A percentile compares a stretch with the other conserved stretches of the same genome.
These are phyloP conservation scores for Nemopilema nomurai DNA, from an alignment of 30 jellyfish, hydroid and myxozoan species.

Conservation along the genomic window DNA sequence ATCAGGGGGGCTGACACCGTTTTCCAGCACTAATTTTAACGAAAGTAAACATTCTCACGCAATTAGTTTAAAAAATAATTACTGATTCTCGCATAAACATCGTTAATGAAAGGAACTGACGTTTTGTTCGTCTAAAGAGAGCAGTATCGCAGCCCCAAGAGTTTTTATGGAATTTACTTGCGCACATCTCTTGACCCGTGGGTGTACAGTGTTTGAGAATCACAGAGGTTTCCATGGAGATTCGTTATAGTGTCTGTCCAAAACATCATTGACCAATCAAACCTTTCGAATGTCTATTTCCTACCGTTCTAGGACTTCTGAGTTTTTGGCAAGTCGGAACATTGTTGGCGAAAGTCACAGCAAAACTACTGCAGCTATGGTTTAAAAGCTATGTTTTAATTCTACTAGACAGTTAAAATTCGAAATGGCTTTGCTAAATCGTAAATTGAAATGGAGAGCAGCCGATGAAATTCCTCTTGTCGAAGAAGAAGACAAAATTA, in stretches of 20 bases:
- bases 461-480: slow-evolving; percentile 82
- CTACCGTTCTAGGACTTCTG: neutral
- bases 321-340: neutral
- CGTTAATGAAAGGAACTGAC: neutral
- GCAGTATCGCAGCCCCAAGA: neutral
- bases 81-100: too few species aligned
- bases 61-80: too few species aligned
- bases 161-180: neutral
- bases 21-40: too few species aligned
- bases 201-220: neutral
- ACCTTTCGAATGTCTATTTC: neutral
- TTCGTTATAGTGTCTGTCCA: neutral
- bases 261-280: slow-evolving; percentile 27
- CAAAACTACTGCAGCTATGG: neutral
- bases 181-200: slow-evolving; percentile 6
- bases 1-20: too few species aligned
- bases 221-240: slow-evolving; percentile 35
- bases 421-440: slow-evolving; percentile 73
- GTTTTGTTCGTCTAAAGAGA: neutral
- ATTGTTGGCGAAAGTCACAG: neutral
- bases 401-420: neutral
- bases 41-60: too few species aligned
- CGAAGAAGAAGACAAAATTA: slow-evolving; percentile 59
- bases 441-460: slow-evolving; percentile 64
- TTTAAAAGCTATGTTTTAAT: neutral